These are phyloP conservation scores for Poeciliopsis retropinna DNA, from an alignment of 2,113 vertebrate species.

Conservation along the genomic window DNA sequence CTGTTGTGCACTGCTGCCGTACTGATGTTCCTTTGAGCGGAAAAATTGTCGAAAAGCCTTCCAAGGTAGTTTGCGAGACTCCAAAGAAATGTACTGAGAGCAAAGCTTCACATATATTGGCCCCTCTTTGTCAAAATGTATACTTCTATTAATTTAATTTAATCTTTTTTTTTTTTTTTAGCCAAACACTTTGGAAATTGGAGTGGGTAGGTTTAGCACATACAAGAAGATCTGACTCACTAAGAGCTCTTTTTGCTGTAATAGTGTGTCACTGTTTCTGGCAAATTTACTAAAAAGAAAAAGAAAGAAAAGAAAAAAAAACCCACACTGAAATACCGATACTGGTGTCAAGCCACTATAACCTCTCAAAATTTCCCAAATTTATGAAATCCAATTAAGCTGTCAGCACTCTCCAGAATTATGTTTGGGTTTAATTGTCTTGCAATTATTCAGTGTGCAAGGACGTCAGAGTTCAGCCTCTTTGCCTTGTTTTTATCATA, in stretches of 20 bases:
- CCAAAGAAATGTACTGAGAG: too few relatives aligned
- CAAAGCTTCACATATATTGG: too few relatives aligned
- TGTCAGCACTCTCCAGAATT: slow-evolving; percentile 9
- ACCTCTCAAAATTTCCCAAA: slow-evolving; percentile 27
- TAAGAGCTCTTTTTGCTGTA: neutral
- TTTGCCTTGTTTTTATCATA: slow-evolving; percentile 11
- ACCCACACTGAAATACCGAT: slow-evolving; percentile 1
- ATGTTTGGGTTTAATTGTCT: slow-evolving; percentile 41
- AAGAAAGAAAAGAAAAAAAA: neutral
- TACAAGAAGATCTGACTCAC: neutral
- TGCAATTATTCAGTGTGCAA: slow-evolving; percentile 11
- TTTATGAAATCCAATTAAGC: slow-evolving; percentile 40
- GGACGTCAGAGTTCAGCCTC: slow-evolving; percentile 40
- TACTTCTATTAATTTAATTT: too few relatives aligned
- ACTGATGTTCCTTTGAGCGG: too few relatives aligned
- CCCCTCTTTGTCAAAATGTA: too few relatives aligned
- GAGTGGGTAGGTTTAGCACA: neutral
- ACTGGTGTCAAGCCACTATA: slow-evolving; percentile 5
- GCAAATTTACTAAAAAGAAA: neutral
- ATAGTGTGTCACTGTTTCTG: neutral
- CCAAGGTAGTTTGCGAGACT: too few relatives aligned
- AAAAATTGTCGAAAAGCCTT: too few relatives aligned
- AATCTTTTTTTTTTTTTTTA: too few relatives aligned
- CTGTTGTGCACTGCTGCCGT: too few relatives aligned
- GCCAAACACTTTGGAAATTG: too few relatives aligned